phyloP scores from a whole-genome alignment of 2,113 vertebrate species.

The Oryzias melastigma region DNA sequence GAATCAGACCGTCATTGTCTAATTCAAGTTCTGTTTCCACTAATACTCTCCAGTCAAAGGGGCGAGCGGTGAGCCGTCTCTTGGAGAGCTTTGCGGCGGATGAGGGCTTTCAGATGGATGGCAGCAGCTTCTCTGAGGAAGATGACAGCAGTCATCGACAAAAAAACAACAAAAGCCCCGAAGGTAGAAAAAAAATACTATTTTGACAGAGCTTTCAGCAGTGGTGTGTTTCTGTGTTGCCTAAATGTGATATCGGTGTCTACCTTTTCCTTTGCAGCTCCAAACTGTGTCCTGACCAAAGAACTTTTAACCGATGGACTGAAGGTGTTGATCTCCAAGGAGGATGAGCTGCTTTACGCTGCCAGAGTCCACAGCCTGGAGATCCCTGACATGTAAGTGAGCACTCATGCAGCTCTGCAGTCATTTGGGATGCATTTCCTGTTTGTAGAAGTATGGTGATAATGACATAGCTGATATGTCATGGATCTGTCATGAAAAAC shows the following conservation, averaged over 20 bases:
- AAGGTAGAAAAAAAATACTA: constrained; percentile 32
- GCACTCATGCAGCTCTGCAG: not conserved
- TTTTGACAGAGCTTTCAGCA: not conserved
- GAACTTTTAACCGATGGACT: constrained; percentile 88
- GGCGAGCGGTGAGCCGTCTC: constrained; percentile 89
- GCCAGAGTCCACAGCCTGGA: constrained; percentile 88
- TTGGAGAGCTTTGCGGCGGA: constrained; percentile 90
- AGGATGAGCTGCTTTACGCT: constrained; percentile 91
- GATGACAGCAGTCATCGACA: constrained; percentile 58
- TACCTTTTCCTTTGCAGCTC: constrained; percentile 53
- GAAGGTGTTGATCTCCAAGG: constrained; percentile 91
- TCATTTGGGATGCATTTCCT: not conserved
- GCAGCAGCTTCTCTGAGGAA: constrained; percentile 93
- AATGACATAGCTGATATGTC: too few species aligned
- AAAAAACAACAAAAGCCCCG: constrained; percentile 51
- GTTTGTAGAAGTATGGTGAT: too few species aligned
- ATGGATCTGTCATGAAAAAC: too few species aligned
- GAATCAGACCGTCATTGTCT: not conserved
- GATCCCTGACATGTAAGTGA: constrained; percentile 84
- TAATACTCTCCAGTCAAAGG: constrained; percentile 76
- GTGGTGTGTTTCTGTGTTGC: not conserved
- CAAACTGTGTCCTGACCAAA: constrained; percentile 85
- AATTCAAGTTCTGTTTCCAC: constrained; percentile 25
- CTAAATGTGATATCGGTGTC: constrained; percentile 12
- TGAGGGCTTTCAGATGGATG: constrained; percentile 88